A percentile compares a stretch with the other conserved stretches of the same genome.
These are phyloP conservation scores for Cherax destructor DNA, from an alignment of 1,140 invertebrate species.

Conservation along the genomic window DNA sequence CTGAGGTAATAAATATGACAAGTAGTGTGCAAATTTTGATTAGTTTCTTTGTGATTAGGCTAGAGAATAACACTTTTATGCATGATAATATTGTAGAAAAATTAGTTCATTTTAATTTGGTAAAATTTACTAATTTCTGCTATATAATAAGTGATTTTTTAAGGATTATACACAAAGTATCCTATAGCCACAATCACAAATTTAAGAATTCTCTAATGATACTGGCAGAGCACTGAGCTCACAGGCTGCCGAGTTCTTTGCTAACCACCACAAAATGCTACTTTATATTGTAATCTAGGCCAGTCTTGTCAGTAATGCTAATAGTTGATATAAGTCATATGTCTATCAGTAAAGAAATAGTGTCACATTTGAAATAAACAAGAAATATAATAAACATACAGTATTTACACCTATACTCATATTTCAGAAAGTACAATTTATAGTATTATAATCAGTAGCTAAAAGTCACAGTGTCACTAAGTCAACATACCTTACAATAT, in stretches of 20 bases:
- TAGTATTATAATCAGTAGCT: no score
- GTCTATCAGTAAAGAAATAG: not conserved
- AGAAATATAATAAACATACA: not conserved
- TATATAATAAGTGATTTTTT: no score
- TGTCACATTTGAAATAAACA: not conserved
- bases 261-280: not conserved
- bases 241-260: constrained; percentile 21
- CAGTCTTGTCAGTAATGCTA: not conserved
- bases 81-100: no score
- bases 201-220: not conserved
- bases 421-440: not conserved
- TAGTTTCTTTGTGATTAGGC: not conserved
- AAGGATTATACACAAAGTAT: not conserved
- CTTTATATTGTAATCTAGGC: not conserved
- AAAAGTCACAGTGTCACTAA: not conserved
- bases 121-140: no score
- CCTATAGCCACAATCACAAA: not conserved
- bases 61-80: not conserved
- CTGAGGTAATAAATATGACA: not conserved
- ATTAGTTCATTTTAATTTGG: no score
- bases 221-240: not conserved
- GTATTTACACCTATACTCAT: not conserved
- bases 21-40: not conserved
- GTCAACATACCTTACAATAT: constrained; percentile 56
- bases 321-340: not conserved